A percentile compares a stretch with the other conserved stretches of the same genome.
Conservation (phyloP, 2,797 vertebrate genomes). For the Acanthis flammea region DNA sequence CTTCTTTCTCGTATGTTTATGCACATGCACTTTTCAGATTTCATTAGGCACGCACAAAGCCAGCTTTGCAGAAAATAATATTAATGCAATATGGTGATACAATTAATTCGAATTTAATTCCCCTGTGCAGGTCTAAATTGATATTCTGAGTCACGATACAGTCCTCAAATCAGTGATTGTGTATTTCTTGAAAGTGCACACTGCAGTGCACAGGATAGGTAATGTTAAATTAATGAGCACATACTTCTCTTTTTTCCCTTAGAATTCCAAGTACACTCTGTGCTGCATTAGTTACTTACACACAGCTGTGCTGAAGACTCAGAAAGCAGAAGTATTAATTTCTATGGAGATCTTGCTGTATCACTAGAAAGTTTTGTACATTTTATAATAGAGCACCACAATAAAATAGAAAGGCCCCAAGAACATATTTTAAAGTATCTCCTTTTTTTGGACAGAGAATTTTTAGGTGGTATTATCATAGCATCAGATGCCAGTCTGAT, state of each 20-base stretch:
- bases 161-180: background rate
- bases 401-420: background rate
- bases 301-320: background rate
- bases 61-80: background rate
- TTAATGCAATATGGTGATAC: background rate
- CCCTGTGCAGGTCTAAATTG: background rate
- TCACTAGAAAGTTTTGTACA: background rate
- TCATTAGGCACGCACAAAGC: background rate
- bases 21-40: fast-evolving
- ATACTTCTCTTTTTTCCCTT: background rate
- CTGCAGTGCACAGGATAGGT: background rate
- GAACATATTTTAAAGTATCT: background rate
- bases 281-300: background rate
- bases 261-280: background rate
- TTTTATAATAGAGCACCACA: background rate
- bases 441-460: background rate
- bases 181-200: background rate
- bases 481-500: background rate
- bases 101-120: background rate
- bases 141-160: background rate
- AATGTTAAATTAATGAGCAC: background rate
- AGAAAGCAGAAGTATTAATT: background rate
- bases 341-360: background rate
- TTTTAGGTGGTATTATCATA: background rate
- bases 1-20: fast-evolving